Percentiles rank a stretch among this genome's conserved stretches.
Evolutionary conservation across 2,797 vertebrate genomes (phyloP).

Genomic region (Poliocrania exsul): DNA sequence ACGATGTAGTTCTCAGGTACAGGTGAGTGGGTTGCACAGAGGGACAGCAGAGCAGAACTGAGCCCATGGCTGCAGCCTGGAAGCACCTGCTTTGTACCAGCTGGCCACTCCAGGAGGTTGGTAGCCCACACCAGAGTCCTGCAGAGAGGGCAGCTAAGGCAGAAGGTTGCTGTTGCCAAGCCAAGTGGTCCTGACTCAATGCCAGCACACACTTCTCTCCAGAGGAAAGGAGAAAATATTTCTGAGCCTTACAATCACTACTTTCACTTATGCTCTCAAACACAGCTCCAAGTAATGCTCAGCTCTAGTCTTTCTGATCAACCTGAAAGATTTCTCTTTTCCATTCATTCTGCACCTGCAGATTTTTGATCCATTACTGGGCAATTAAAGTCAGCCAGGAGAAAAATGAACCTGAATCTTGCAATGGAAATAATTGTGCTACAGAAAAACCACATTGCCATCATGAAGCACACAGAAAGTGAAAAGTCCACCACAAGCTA

Average conservation of each 20-base stretch:
- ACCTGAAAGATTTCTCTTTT: neutral
- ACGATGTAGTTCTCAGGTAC: neutral
- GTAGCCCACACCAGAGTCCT: neutral
- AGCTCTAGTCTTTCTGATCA: neutral
- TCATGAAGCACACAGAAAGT: neutral
- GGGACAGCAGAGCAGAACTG: neutral
- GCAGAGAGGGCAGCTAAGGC: neutral
- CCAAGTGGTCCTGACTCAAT: neutral
- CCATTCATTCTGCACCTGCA: neutral
- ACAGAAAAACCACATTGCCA: neutral
- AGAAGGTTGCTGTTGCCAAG: neutral
- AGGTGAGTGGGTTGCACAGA: neutral
- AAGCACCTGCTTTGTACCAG: neutral
- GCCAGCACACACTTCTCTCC: neutral
- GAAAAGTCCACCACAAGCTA: neutral
- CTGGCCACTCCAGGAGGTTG: neutral
- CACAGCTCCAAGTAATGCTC: neutral
- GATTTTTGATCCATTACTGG: neutral
- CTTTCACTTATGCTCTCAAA: neutral
- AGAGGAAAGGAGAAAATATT: neutral
- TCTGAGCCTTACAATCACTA: neutral
- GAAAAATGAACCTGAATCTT: neutral
- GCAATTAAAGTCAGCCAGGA: neutral
- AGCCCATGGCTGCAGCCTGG: neutral
- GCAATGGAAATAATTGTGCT: neutral